Evolutionary conservation across 2,113 vertebrate genomes (phyloP).

Genomic region (Melanerpes aurifrons): DNA sequence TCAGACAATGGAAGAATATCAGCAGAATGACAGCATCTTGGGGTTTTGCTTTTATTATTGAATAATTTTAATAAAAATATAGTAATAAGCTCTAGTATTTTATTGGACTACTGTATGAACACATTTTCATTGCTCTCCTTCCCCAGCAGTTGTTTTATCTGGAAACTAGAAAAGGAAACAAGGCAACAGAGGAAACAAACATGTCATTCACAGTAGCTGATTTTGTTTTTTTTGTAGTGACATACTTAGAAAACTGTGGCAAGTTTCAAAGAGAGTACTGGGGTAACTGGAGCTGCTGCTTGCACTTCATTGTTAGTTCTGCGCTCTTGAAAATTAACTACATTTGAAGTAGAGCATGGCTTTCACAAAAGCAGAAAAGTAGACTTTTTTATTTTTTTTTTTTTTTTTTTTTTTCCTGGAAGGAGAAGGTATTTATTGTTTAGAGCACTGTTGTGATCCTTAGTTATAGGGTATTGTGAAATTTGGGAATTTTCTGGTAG

Average conservation of each 20-base stretch:
- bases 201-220: not conserved
- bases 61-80: not conserved
- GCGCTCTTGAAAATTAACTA: not conserved
- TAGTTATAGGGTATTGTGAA: not conserved
- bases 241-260: not conserved
- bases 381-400: too few relatives aligned
- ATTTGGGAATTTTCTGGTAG: not conserved
- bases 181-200: not conserved
- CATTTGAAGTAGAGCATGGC: not conserved
- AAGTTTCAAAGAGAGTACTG: not conserved
- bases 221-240: not conserved
- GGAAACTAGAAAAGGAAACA: not conserved
- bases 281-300: not conserved
- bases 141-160: not conserved
- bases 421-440: not conserved
- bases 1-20: not conserved
- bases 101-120: not conserved
- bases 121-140: not conserved
- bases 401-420: not conserved
- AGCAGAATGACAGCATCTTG: not conserved
- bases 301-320: not conserved
- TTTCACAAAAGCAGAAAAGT: not conserved
- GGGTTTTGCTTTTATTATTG: not conserved
- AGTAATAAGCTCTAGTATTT: not conserved
- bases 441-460: not conserved